These are phyloP conservation scores for Linepithema humile DNA, from an alignment of 1,140 invertebrate genomes.

Conservation along the genomic window DNA sequence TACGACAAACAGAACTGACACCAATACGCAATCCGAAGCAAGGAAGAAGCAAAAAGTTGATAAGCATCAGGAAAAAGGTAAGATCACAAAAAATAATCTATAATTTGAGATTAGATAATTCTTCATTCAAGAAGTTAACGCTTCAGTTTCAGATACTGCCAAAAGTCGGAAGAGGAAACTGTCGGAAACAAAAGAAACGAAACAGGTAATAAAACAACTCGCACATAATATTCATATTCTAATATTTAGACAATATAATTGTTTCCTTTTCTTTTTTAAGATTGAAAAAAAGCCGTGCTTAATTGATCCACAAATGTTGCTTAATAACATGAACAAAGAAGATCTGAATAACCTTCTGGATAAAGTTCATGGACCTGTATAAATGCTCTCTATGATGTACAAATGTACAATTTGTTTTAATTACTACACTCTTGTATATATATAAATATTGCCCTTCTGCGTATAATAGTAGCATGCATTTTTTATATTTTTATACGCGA, in stretches of 20 bases:
- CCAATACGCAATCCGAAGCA: background rate
- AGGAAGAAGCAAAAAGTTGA: constrained; percentile 37
- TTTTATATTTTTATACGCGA: constrained; percentile 34
- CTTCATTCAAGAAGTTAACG: background rate
- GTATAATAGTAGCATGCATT: constrained; percentile 15
- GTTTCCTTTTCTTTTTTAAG: constrained; percentile 48
- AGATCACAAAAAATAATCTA: background rate
- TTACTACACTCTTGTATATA: background rate
- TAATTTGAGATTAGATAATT: background rate
- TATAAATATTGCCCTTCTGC: background rate
- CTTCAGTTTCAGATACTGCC: constrained; percentile 30
- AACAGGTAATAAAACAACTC: constrained; percentile 63
- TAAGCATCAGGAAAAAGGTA: constrained; percentile 55
- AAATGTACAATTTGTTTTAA: no score
- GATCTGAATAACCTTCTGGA: constrained; percentile 75
- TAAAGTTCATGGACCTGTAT: constrained; percentile 75
- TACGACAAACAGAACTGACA: constrained; percentile 3
- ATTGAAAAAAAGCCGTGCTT: constrained; percentile 65
- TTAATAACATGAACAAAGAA: constrained; percentile 67
- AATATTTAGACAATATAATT: no score
- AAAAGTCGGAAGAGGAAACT: constrained; percentile 68
- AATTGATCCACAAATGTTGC: constrained; percentile 69
- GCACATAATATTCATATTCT: background rate
- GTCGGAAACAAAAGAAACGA: constrained; percentile 57
- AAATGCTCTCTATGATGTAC: constrained; percentile 19